Percentiles rank a stretch among this genome's conserved stretches.
These are phyloP conservation scores for Eudemis profundana DNA, from an alignment of 2,888 invertebrate species.

Conservation along the genomic window DNA sequence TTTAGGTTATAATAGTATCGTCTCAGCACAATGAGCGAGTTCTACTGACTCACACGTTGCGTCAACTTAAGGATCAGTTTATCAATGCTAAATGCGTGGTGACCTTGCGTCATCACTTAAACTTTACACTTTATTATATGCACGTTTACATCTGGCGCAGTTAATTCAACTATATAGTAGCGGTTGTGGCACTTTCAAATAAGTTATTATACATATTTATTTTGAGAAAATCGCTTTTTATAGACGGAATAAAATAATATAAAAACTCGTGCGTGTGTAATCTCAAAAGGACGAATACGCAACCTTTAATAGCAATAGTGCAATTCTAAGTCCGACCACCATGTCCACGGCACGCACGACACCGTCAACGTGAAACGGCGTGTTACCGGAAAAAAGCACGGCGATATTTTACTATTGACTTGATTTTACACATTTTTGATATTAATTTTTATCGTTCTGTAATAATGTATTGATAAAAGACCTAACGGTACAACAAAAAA, in stretches of 20 bases:
- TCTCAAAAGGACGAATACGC: background rate
- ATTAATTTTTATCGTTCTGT: too few species aligned
- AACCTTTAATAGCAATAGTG: background rate
- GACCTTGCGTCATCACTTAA: slow-evolving; percentile 39
- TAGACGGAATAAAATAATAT: background rate
- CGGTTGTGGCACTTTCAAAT: background rate
- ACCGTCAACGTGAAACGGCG: too few species aligned
- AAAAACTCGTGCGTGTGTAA: background rate
- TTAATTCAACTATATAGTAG: slow-evolving; percentile 3
- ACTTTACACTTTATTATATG: slow-evolving; percentile 38
- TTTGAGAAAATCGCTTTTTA: background rate
- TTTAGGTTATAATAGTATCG: slow-evolving; percentile 53
- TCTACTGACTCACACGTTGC: slow-evolving; percentile 47
- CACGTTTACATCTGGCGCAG: slow-evolving; percentile 10
- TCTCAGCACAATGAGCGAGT: slow-evolving; percentile 41
- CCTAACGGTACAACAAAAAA: too few species aligned
- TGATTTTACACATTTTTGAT: too few species aligned
- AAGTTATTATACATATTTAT: background rate
- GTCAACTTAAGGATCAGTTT: slow-evolving; percentile 55
- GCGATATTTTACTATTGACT: too few species aligned
- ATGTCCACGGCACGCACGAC: too few species aligned
- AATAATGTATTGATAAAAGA: too few species aligned
- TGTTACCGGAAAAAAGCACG: too few species aligned
- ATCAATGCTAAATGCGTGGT: slow-evolving; percentile 56
- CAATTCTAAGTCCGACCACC: too few species aligned